A percentile compares a stretch with the other conserved stretches of the same genome.
phyloP scores from a whole-genome alignment of 1,140 invertebrate genomes.

The Drosophila burlai region DNA sequence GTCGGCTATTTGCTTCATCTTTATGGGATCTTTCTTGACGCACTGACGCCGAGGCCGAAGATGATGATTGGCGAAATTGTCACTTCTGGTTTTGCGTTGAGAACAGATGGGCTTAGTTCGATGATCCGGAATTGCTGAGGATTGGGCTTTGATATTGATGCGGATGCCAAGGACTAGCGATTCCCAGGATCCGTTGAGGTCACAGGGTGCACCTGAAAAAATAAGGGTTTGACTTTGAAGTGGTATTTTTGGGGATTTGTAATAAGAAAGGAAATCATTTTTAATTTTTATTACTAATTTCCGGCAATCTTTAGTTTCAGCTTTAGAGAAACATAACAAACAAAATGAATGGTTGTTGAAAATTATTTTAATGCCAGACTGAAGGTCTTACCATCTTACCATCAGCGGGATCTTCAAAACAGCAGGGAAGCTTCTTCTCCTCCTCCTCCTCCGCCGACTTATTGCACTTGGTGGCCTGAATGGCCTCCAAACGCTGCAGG shows the following conservation, averaged over 20 bases:
- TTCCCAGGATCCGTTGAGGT: slow-evolving; percentile 78
- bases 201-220: slow-evolving; percentile 65
- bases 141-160: slow-evolving; percentile 55
- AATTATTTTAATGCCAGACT: not conserved
- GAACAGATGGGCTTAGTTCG: slow-evolving; percentile 8
- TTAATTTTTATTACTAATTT: not conserved
- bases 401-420: slow-evolving; percentile 65
- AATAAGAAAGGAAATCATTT: not conserved
- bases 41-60: slow-evolving; percentile 32
- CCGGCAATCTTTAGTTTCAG: not conserved
- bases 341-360: not conserved
- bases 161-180: slow-evolving; percentile 69
- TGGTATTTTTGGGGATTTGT: too few species aligned
- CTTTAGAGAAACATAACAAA: too few species aligned
- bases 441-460: not conserved
- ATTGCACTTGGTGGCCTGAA: slow-evolving; percentile 43
- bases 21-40: slow-evolving; percentile 23
- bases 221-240: not conserved
- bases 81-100: slow-evolving; percentile 10
- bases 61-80: not conserved
- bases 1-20: slow-evolving; percentile 5
- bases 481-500: slow-evolving; percentile 48
- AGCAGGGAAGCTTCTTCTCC: slow-evolving; percentile 41
- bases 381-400: slow-evolving; percentile 43
- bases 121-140: not conserved